Percentiles rank a stretch among this genome's conserved stretches.
Evolutionary conservation across 2,113 vertebrate genomes (phyloP).

Genomic region (Laticauda laticaudata): DNA sequence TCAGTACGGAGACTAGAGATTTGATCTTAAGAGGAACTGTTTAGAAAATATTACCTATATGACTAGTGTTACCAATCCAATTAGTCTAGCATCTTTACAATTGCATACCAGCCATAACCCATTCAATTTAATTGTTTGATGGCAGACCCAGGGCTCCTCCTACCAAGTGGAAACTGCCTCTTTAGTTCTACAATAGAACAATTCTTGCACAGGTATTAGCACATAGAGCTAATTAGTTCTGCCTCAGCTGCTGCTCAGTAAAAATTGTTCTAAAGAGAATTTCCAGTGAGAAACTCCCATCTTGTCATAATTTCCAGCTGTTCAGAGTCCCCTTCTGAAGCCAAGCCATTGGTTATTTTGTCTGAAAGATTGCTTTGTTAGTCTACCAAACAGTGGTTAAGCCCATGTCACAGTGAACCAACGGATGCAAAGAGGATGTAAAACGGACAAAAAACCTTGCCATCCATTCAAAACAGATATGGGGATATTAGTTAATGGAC

Average conservation of each 20-base stretch:
- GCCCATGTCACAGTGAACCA: too few species aligned
- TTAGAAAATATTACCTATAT: conserved; percentile 15
- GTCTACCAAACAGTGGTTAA: not conserved
- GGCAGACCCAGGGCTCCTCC: not conserved
- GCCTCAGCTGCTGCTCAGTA: not conserved
- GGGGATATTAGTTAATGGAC: too few species aligned
- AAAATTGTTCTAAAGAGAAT: not conserved
- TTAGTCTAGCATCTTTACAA: not conserved
- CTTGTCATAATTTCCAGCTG: not conserved
- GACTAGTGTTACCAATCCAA: conserved; percentile 1
- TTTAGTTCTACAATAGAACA: not conserved
- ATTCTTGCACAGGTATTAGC: not conserved
- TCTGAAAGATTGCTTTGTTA: not conserved
- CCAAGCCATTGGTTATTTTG: not conserved
- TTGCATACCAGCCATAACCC: not conserved
- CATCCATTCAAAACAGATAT: too few species aligned
- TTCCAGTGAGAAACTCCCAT: not conserved
- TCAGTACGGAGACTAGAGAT: conserved; percentile 10
- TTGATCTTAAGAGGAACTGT: conserved; percentile 9
- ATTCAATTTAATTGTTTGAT: not conserved
- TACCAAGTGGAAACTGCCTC: not conserved
- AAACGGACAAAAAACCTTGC: too few species aligned
- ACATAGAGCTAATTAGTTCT: not conserved
- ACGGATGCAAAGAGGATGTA: too few species aligned
- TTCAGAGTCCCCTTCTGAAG: not conserved